A percentile compares a stretch with the other conserved stretches of the same genome.
phyloP scores from a whole-genome alignment of 2,888 invertebrate species.

The Romanomermis culicivorax region DNA sequence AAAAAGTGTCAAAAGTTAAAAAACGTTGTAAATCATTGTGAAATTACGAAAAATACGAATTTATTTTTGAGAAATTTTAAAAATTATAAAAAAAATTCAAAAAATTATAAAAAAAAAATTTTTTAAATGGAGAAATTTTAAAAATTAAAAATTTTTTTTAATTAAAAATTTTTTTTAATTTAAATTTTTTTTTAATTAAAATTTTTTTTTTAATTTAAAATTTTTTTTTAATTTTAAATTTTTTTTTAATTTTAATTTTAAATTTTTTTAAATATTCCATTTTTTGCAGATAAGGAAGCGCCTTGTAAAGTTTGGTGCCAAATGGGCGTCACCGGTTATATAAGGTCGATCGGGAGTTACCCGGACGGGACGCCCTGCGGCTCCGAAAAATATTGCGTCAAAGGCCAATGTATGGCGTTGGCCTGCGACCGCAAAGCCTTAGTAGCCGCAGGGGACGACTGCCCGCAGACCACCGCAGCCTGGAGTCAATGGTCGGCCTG shows the following conservation, averaged over 20 bases:
- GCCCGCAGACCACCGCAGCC: neutral
- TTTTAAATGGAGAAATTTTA: no score
- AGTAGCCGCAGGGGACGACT: neutral
- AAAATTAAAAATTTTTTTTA: no score
- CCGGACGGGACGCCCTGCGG: constrained; percentile 25
- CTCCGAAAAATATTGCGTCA: constrained; percentile 18
- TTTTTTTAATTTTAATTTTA: neutral
- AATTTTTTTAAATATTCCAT: neutral
- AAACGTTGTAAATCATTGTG: no score
- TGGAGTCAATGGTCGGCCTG: neutral
- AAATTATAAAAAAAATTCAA: no score
- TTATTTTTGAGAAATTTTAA: no score
- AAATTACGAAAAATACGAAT: no score
- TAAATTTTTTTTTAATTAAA: neutral
- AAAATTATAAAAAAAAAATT: no score
- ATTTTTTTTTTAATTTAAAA: neutral
- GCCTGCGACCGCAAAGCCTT: neutral
- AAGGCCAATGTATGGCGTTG: constrained; percentile 12
- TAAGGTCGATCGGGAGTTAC: constrained; percentile 21
- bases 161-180: neutral
- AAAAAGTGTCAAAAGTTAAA: no score
- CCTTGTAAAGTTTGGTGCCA: constrained; percentile 11
- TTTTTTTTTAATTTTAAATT: constrained; percentile 5
- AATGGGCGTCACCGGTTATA: constrained; percentile 15
- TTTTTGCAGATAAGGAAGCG: constrained; percentile 6